A percentile compares a stretch with the other conserved stretches of the same genome.
Evolutionary conservation across 2,888 invertebrate species (phyloP).

Genomic region (Nymphalis polychloros): DNA sequence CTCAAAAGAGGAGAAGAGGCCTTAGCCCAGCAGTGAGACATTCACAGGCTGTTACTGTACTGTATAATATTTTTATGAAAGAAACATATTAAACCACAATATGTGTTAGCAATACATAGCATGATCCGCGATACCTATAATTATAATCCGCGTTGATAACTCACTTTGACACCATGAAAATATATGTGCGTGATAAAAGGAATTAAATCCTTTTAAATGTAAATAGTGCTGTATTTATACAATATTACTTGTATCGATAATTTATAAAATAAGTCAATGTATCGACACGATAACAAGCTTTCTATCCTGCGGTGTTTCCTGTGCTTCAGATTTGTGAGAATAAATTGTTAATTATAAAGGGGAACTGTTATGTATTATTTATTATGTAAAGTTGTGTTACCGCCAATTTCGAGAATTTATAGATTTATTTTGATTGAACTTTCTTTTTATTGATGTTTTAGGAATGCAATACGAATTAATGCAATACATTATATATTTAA

Average conservation of each 20-base stretch:
- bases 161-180: constrained; percentile 33
- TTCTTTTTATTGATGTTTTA: too few relatives aligned
- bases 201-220: constrained; percentile 35
- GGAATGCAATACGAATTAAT: too few relatives aligned
- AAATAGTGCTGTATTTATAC: constrained; percentile 28
- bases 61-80: too few relatives aligned
- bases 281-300: constrained; percentile 34
- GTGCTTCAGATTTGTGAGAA: constrained; percentile 35
- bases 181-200: constrained; percentile 36
- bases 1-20: too few relatives aligned
- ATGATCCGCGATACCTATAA: constrained; percentile 27
- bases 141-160: constrained; percentile 20
- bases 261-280: constrained; percentile 26
- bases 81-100: too few relatives aligned
- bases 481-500: too few relatives aligned
- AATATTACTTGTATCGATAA: constrained; percentile 28
- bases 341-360: constrained; percentile 2
- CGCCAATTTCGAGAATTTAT: neutral
- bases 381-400: neutral
- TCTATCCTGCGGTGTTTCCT: constrained; percentile 38
- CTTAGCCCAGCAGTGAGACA: neutral
- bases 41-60: neutral
- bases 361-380: constrained; percentile 1
- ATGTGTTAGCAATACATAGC: neutral
- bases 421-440: too few relatives aligned